Conservation (phyloP, 2,888 invertebrate genomes). For the Xestia ashworthii region DNA sequence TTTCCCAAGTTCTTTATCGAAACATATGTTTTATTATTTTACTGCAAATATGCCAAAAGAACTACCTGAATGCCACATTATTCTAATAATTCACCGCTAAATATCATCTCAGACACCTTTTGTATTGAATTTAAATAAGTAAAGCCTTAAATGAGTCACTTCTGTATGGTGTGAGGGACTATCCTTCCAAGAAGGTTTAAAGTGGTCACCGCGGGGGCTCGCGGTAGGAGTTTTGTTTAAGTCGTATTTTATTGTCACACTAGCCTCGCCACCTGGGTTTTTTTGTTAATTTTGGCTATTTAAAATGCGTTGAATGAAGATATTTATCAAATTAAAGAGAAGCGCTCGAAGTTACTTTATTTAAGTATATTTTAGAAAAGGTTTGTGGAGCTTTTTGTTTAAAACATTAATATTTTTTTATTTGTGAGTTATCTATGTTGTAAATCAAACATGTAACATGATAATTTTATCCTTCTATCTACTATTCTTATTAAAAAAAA, state of each 20-base stretch:
- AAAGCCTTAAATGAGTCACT: conserved; percentile 69
- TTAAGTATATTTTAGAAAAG: too few relatives aligned
- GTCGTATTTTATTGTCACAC: conserved; percentile 76
- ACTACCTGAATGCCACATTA: conserved; percentile 62
- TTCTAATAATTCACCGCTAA: conserved; percentile 56
- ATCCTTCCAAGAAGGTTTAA: conserved; percentile 78
- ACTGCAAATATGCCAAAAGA: conserved; percentile 14
- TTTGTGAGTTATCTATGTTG: neutral
- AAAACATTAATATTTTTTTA: neutral
- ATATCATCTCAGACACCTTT: conserved; percentile 53
- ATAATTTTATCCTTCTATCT: conserved; percentile 21
- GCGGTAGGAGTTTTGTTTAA: conserved; percentile 71
- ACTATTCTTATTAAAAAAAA: conserved; percentile 3
- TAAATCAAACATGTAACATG: conserved; percentile 18
- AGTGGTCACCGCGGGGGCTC: conserved; percentile 79
- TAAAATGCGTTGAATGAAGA: conserved; percentile 51
- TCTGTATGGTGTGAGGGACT: conserved; percentile 62
- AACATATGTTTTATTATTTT: neutral
- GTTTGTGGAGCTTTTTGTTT: neutral
- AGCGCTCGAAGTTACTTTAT: neutral
- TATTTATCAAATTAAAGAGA: conserved; percentile 39
- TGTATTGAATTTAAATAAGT: conserved; percentile 62
- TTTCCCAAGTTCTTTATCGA: neutral
- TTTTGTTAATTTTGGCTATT: conserved; percentile 62
- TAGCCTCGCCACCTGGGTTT: conserved; percentile 60